Evolutionary conservation across 2,888 invertebrate genomes (phyloP).

Genomic region (Cosmopolites sordidus): DNA sequence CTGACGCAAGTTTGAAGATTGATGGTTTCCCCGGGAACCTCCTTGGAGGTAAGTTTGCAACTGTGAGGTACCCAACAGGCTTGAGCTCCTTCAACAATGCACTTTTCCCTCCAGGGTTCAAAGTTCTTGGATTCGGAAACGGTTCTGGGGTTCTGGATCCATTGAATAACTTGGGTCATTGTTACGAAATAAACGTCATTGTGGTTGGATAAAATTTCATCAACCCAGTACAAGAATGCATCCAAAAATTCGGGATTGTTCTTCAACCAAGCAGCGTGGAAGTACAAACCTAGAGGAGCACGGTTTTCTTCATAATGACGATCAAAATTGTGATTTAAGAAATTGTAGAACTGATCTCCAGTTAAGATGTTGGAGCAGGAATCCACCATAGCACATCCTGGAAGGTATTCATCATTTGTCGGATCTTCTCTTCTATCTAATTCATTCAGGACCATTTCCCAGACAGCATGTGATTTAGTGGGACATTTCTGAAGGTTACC

Average conservation of each 20-base stretch:
- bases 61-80: conserved; percentile 87
- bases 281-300: conserved; percentile 83
- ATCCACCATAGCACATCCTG: conserved; percentile 92
- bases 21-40: conserved; percentile 90
- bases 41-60: conserved; percentile 88
- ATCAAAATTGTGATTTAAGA: conserved; percentile 90
- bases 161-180: conserved; percentile 94
- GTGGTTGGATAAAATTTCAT: conserved; percentile 78
- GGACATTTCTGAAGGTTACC: conserved; percentile 89
- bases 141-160: conserved; percentile 90
- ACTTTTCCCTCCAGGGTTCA: conserved; percentile 93
- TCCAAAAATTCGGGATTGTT: conserved; percentile 90
- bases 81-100: conserved; percentile 76
- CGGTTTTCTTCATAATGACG: conserved; percentile 87
- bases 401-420: conserved; percentile 79
- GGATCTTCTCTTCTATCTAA: conserved; percentile 89
- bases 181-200: conserved; percentile 92
- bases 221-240: conserved; percentile 90
- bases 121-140: conserved; percentile 83
- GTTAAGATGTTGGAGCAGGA: conserved; percentile 89
- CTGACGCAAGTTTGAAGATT: conserved; percentile 89
- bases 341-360: conserved; percentile 91
- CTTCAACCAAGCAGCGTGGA: conserved; percentile 91
- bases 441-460: conserved; percentile 97
- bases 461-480: conserved; percentile 87